Percentiles rank a stretch among this genome's conserved stretches.
phyloP scores from a whole-genome alignment of 2,113 vertebrate species.

The Notiomystis cincta region DNA sequence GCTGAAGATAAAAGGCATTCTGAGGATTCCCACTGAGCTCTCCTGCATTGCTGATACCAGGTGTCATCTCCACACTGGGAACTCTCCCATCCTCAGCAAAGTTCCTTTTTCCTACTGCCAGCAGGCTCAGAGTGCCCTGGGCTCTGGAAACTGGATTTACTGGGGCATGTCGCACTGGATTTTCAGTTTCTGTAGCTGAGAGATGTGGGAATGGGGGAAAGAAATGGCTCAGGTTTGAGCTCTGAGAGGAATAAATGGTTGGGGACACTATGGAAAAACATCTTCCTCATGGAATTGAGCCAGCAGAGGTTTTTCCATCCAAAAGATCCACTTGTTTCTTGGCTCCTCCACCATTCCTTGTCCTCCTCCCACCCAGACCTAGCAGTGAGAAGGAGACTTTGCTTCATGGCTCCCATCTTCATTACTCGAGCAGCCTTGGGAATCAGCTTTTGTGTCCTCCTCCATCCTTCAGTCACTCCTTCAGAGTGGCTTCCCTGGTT shows the following conservation, averaged over 20 bases:
- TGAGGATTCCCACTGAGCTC: not conserved
- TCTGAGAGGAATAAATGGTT: not conserved
- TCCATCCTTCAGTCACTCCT: not conserved
- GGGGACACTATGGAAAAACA: not conserved
- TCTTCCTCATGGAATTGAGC: fast-evolving
- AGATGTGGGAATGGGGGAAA: not conserved
- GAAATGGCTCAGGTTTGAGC: not conserved
- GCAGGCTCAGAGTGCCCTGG: not conserved
- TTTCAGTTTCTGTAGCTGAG: not conserved
- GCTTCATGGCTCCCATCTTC: not conserved
- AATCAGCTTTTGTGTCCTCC: not conserved
- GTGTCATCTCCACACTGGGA: not conserved
- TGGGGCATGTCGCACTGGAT: fast-evolving
- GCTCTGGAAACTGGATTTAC: not conserved
- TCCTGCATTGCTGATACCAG: not conserved
- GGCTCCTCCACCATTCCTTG: not conserved
- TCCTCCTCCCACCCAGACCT: not conserved
- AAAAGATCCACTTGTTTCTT: not conserved
- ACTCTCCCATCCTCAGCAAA: not conserved
- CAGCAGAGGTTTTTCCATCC: not conserved
- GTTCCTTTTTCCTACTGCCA: not conserved
- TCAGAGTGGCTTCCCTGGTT: not conserved
- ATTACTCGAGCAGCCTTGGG: not conserved
- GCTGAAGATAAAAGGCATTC: not conserved
- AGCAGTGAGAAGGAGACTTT: not conserved